Conservation (phyloP, 2,113 vertebrate genomes). For the Heterotilapia buettikoferi region DNA sequence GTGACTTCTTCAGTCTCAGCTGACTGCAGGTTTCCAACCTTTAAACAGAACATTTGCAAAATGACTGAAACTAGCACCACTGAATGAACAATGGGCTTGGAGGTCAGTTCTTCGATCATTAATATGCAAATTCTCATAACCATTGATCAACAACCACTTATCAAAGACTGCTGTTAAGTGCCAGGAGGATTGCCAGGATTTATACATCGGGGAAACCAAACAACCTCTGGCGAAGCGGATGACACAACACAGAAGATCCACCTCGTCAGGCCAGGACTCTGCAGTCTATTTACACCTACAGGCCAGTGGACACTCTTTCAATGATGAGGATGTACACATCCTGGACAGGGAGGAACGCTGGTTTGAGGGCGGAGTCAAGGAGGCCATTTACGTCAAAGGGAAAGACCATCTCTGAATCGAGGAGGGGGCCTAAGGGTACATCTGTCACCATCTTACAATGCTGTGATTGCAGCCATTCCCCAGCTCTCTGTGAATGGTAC, state of each 20-base stretch:
- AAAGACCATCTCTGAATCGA: background rate
- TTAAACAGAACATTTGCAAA: background rate
- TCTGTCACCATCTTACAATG: background rate
- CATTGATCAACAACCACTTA: background rate
- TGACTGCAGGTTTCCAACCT: background rate
- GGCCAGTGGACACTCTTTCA: too few species aligned
- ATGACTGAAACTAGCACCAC: background rate
- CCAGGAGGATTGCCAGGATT: background rate
- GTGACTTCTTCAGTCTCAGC: too few species aligned
- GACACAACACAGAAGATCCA: too few species aligned
- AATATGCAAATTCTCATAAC: background rate
- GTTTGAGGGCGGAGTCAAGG: background rate
- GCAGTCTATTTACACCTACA: too few species aligned
- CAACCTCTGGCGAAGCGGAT: background rate
- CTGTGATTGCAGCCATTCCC: background rate
- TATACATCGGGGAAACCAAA: background rate
- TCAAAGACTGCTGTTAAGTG: background rate
- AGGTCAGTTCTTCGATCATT: background rate
- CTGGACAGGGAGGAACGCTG: too few species aligned
- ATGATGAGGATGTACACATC: too few species aligned
- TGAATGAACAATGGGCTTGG: background rate
- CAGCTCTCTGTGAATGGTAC: background rate
- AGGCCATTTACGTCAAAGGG: background rate
- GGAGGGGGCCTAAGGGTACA: background rate
- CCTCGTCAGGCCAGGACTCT: too few species aligned